phyloP scores from a whole-genome alignment of 1,140 invertebrate species.

The Papilio machaon region DNA sequence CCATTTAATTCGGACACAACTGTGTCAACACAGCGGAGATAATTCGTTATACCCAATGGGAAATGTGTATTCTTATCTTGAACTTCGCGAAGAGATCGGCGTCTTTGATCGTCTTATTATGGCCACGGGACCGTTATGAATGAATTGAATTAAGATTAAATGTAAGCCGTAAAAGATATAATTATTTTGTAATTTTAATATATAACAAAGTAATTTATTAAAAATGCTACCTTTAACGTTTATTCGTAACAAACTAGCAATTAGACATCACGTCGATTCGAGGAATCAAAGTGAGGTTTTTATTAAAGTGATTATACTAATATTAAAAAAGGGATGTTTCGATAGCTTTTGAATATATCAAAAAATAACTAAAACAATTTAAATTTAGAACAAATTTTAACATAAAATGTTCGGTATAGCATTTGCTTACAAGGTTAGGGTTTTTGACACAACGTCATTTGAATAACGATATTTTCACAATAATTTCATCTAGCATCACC shows the following conservation, averaged over 20 bases:
- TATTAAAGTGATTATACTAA: background rate
- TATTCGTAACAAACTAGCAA: background rate
- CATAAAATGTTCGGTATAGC: too few species aligned
- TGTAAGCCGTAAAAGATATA: conserved; percentile 1
- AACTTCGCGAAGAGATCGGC: conserved; percentile 60
- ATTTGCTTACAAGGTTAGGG: too few species aligned
- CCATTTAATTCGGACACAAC: conserved; percentile 49
- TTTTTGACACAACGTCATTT: too few species aligned
- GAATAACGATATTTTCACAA: background rate
- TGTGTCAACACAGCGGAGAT: conserved; percentile 73
- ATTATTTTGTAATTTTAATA: conserved; percentile 14
- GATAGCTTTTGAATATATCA: too few species aligned
- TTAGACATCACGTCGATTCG: background rate
- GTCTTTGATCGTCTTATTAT: conserved; percentile 72
- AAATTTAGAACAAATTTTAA: too few species aligned
- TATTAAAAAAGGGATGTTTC: too few species aligned
- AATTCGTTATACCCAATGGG: conserved; percentile 69
- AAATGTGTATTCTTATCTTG: conserved; percentile 75
- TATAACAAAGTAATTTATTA: conserved; percentile 6
- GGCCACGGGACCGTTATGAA: conserved; percentile 43
- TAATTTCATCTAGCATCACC: background rate
- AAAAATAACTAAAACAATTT: too few species aligned
- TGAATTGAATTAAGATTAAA: conserved; percentile 22
- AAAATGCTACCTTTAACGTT: background rate
- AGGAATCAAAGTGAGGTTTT: background rate